Conservation (phyloP, 2,113 vertebrate species). For the Tachycineta bicolor region DNA sequence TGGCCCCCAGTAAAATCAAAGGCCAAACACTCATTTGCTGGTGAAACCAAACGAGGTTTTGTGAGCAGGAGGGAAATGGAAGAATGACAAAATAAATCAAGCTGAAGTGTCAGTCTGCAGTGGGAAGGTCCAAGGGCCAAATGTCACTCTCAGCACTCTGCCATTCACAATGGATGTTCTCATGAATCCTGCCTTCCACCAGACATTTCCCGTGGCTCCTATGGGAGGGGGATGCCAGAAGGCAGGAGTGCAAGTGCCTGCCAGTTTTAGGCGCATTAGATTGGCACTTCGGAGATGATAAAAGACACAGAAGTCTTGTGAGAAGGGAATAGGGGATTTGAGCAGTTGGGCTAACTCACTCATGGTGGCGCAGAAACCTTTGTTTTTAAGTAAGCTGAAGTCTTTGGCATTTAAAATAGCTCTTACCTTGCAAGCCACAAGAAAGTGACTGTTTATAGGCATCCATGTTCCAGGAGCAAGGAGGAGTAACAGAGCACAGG, state of each 20-base stretch:
- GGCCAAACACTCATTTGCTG: background rate
- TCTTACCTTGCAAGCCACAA: background rate
- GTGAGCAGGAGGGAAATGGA: background rate
- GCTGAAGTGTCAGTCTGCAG: background rate
- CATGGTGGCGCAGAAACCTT: background rate
- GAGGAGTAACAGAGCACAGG: background rate
- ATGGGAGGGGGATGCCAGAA: background rate
- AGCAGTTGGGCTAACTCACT: background rate
- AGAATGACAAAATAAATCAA: constrained; percentile 24
- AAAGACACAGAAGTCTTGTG: background rate
- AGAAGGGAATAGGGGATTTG: constrained; percentile 7
- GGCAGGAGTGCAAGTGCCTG: background rate
- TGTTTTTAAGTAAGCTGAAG: background rate
- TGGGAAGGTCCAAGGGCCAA: background rate
- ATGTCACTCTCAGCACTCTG: background rate
- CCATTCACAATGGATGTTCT: background rate
- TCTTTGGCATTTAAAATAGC: constrained; percentile 1
- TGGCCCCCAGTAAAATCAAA: background rate
- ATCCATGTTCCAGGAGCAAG: background rate
- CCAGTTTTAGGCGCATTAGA: background rate
- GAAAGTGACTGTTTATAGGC: background rate
- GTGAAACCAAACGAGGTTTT: background rate
- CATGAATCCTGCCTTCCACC: background rate
- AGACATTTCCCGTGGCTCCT: background rate
- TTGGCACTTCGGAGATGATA: constrained; percentile 30